Evolutionary conservation across 2,113 vertebrate species (phyloP).

Genomic region (Silurus meridionalis): DNA sequence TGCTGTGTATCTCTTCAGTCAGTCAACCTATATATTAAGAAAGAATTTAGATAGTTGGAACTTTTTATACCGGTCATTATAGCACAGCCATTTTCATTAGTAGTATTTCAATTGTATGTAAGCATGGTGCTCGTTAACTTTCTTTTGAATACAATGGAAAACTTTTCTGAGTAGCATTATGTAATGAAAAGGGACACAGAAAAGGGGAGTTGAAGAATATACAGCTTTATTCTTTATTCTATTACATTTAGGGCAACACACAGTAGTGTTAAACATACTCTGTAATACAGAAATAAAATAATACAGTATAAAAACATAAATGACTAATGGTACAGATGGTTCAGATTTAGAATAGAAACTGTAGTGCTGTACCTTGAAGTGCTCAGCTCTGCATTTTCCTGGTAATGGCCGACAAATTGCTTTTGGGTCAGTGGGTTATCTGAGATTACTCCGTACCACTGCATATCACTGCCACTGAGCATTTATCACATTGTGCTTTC

Average conservation of each 20-base stretch:
- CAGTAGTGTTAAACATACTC: neutral
- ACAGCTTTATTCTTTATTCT: too few species aligned
- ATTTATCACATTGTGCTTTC: constrained; percentile 31
- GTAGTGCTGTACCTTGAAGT: neutral
- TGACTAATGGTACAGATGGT: neutral
- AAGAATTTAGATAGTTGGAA: neutral
- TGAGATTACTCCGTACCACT: constrained; percentile 20
- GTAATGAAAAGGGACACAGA: neutral
- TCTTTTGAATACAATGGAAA: neutral
- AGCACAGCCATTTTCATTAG: neutral
- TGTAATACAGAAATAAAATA: neutral
- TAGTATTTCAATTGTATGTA: neutral
- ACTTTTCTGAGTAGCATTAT: neutral
- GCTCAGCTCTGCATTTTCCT: constrained; percentile 26
- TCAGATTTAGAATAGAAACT: neutral
- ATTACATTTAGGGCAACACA: neutral
- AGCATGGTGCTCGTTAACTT: neutral
- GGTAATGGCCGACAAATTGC: constrained; percentile 45
- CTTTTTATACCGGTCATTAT: neutral
- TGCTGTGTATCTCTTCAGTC: neutral
- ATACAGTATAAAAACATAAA: neutral
- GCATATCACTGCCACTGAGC: constrained; percentile 18
- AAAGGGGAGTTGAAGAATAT: neutral
- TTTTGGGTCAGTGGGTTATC: constrained; percentile 53
- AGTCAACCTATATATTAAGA: neutral